Conservation (phyloP, 2,113 vertebrate species). For the Camelus bactrianus region DNA sequence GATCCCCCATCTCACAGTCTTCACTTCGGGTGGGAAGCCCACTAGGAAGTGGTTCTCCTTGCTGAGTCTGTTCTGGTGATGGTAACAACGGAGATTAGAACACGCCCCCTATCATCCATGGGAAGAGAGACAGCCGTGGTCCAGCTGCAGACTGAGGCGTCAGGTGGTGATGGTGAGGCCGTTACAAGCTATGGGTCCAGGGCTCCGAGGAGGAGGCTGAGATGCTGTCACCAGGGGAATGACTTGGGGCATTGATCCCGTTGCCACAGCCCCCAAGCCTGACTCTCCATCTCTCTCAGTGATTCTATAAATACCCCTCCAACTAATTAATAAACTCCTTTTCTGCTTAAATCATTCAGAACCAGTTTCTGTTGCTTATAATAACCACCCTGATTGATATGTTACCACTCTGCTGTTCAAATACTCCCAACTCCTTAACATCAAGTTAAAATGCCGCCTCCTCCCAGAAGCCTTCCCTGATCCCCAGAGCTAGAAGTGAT, state of each 20-base stretch:
- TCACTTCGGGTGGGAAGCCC: neutral
- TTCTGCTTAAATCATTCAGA: neutral
- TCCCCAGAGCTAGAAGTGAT: neutral
- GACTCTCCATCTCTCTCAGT: neutral
- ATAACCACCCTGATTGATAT: neutral
- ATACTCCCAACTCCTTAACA: neutral
- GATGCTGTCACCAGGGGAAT: neutral
- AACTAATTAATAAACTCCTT: neutral
- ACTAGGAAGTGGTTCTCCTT: neutral
- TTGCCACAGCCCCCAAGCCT: neutral
- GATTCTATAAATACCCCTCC: neutral
- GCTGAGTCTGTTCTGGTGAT: neutral
- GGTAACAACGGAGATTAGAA: neutral
- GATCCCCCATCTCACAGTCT: neutral
- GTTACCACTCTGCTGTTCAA: neutral
- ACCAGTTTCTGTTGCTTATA: neutral
- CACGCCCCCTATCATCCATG: fast-evolving
- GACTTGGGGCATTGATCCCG: neutral
- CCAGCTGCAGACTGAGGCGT: neutral
- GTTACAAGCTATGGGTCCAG: neutral
- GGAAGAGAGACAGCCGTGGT: neutral
- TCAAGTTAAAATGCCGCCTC: neutral
- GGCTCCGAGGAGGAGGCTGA: neutral
- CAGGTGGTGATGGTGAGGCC: too few species aligned
- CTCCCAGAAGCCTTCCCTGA: neutral